Conservation (phyloP, 2,113 vertebrate genomes). For the Gymnogyps californianus region DNA sequence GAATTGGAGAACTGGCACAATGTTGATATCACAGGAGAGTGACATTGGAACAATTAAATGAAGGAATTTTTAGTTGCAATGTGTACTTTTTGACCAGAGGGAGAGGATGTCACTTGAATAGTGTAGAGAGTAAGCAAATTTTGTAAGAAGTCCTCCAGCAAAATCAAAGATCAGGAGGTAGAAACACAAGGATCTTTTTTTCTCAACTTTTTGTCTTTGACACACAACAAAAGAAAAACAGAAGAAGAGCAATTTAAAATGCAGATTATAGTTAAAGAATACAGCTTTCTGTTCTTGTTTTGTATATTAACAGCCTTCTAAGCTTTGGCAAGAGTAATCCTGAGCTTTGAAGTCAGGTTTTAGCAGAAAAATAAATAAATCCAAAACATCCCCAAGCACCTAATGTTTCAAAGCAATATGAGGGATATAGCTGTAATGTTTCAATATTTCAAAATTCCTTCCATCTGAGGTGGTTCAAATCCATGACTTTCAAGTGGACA, state of each 20-base stretch:
- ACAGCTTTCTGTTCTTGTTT: neutral
- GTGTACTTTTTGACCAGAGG: neutral
- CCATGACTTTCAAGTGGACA: neutral
- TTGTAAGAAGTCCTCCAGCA: neutral
- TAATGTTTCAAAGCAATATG: neutral
- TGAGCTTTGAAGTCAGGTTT: neutral
- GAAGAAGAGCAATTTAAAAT: neutral
- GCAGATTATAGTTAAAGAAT: neutral
- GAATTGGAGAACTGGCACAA: neutral
- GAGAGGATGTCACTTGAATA: neutral
- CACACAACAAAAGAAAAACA: rapidly evolving
- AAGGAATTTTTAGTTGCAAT: neutral
- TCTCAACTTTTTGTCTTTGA: neutral
- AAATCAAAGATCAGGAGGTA: neutral
- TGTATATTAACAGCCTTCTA: neutral
- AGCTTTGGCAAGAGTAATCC: neutral
- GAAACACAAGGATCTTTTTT: neutral
- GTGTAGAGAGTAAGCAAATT: neutral
- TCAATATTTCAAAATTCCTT: neutral
- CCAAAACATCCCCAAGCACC: neutral
- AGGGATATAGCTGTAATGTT: neutral
- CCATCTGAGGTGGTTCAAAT: neutral
- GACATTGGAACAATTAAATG: neutral
- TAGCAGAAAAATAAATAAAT: neutral
- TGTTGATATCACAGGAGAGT: neutral